Base-by-base conservation (phyloP, 2,113 vertebrate species). In the Pao palembangensis region DNA sequence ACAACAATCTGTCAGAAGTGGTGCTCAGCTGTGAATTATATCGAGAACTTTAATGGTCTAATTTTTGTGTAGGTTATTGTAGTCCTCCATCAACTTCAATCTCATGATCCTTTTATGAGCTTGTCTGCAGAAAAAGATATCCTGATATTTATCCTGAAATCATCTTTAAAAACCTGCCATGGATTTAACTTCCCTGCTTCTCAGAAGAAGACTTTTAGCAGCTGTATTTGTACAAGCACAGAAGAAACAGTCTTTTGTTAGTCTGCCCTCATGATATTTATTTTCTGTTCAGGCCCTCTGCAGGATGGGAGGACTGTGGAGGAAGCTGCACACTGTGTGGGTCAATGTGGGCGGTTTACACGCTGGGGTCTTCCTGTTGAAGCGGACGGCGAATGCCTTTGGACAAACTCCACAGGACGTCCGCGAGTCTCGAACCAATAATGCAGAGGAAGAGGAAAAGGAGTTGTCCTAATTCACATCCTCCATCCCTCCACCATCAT, bases 281-380 rank as follows among this genome's bases (percentile, higher is more conserved):
- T 80, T 2, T 23, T 3, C 21, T 23, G 21, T 23, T 3, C 76
- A 99, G 97, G 95, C 95, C 2, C 20, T 99, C 76, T 94, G 93
- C 0, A 90, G 89, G 44, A 90, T 96, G 92, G 93, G 93, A 1
- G 94, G 93, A 28, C 84, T 98, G 42, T 99, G 97, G 97, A 89
- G 76, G 84, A 93, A 92, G 73, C 84, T 85, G 14, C 93, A 93
- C 76, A 98, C 94, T 0, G 93, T 98, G 47, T 98, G 97, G 97
- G 95, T 98, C 68, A 99, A 99, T 1, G 92, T 98, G 0, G 97
- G 96, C 0, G 97, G 97, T 1, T 93, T 99, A 42, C 95, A 96
- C 2, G 96, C 96, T 6, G 95, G 93, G 0, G 96, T 99, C 17
- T 99, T 93, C 28, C 93, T 98, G 42, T 92, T 99, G 71, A 92